phyloP scores from a whole-genome alignment of 1,140 invertebrate species.

The Campoletis sonorensis region DNA sequence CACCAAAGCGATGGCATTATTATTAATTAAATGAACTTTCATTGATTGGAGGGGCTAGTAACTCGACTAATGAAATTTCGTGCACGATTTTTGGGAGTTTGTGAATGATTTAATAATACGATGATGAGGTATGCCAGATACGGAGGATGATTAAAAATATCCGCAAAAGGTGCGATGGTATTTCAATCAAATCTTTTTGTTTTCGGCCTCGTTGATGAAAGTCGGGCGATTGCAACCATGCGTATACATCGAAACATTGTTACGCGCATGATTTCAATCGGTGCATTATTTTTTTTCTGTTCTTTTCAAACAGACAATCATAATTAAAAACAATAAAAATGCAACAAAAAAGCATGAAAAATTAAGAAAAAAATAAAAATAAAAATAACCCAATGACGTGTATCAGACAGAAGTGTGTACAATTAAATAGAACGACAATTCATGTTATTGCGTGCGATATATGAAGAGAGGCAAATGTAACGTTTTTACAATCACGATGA shows the following conservation, averaged over 20 bases:
- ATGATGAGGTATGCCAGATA: no score
- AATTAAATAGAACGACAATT: no score
- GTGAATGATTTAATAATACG: background rate
- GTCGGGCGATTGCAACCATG: conserved; percentile 25
- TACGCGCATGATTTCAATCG: conserved; percentile 40
- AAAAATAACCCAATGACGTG: no score
- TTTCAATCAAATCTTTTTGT: background rate
- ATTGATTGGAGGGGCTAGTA: no score
- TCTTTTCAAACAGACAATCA: background rate
- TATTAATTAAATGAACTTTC: no score
- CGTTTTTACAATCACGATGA: no score
- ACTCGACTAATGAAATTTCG: no score
- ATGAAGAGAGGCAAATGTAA: no score
- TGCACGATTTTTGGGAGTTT: background rate
- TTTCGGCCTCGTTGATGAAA: background rate
- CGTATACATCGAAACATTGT: conserved; percentile 39
- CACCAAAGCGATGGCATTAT: background rate
- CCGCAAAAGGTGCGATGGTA: no score
- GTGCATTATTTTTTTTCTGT: background rate
- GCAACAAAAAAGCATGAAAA: background rate
- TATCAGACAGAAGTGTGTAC: no score
- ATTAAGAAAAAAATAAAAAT: no score
- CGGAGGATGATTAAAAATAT: background rate
- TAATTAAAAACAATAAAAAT: background rate
- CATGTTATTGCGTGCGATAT: no score